Percentiles rank a stretch among this genome's conserved stretches.
phyloP scores from a whole-genome alignment of 2,888 invertebrate species.

The Cistogaster globosa region DNA sequence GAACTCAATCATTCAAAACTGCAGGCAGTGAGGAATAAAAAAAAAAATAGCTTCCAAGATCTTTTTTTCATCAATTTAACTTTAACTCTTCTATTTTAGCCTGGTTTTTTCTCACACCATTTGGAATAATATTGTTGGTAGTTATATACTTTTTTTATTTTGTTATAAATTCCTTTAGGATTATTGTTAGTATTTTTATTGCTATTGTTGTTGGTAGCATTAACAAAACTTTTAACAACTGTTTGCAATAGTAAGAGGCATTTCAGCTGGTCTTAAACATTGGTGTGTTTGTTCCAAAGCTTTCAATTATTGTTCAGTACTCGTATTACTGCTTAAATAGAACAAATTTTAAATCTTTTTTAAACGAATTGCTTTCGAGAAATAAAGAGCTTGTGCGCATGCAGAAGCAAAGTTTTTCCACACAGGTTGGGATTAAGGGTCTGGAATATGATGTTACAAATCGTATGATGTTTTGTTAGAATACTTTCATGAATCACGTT shows the following conservation, averaged over 20 bases:
- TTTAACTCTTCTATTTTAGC: constrained; percentile 12
- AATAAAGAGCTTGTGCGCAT: too few relatives aligned
- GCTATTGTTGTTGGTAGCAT: constrained; percentile 48
- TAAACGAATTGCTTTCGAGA: too few relatives aligned
- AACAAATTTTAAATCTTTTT: too few relatives aligned
- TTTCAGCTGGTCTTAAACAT: constrained; percentile 23
- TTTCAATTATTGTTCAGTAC: neutral
- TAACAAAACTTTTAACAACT: constrained; percentile 28
- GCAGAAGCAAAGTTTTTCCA: too few relatives aligned
- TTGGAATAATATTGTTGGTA: constrained; percentile 21
- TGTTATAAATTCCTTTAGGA: constrained; percentile 46
- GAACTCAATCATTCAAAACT: constrained; percentile 70
- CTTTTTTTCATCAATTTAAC: constrained; percentile 10
- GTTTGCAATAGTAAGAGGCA: neutral
- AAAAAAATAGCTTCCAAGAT: too few relatives aligned
- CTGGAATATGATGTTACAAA: too few relatives aligned
- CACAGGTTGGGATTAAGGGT: too few relatives aligned
- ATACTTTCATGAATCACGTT: too few relatives aligned
- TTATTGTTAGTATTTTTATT: constrained; percentile 52
- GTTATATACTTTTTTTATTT: neutral
- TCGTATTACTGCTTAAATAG: too few relatives aligned
- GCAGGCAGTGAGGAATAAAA: constrained; percentile 24
- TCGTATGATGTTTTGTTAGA: too few relatives aligned
- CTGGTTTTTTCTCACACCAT: constrained; percentile 15
- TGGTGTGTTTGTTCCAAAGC: neutral